These are phyloP conservation scores for Andinoacara biseriatus DNA, from an alignment of 2,113 vertebrate genomes.

Conservation along the genomic window DNA sequence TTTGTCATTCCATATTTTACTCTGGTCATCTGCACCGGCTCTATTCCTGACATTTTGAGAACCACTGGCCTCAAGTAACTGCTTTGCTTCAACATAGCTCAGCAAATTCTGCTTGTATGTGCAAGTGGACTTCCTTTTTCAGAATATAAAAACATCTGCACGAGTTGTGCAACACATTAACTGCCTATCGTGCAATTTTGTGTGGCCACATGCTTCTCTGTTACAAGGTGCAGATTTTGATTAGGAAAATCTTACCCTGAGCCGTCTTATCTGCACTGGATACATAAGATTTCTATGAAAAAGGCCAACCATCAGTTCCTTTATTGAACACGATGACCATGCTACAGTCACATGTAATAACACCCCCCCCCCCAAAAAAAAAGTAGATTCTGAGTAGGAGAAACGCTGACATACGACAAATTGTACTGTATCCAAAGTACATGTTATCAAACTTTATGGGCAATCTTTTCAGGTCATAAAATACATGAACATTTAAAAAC, in stretches of 20 bases:
- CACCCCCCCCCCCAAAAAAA: not conserved
- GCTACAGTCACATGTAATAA: too few species aligned
- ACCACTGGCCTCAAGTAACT: not conserved
- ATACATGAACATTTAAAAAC: not conserved
- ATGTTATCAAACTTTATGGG: not conserved
- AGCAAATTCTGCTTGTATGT: not conserved
- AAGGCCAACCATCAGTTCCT: not conserved
- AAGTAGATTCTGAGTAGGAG: not conserved
- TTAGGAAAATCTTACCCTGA: too few species aligned
- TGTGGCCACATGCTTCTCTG: not conserved
- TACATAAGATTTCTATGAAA: not conserved
- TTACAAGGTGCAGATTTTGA: not conserved
- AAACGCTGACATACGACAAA: not conserved
- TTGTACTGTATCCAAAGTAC: not conserved
- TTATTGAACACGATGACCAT: not conserved
- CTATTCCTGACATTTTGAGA: not conserved
- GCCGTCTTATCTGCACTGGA: not conserved
- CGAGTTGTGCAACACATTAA: conserved; percentile 15
- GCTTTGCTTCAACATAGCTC: not conserved
- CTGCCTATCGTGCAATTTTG: conserved; percentile 1
- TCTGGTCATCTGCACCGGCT: too few species aligned
- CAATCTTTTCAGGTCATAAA: not conserved
- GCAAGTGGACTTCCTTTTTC: not conserved
- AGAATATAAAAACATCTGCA: not conserved
- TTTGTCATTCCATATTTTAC: too few species aligned